Evolutionary conservation across 2,888 invertebrate genomes (phyloP), one percentile per base, ranked within the genome.

Genomic region (Drosophila testacea): DNA sequence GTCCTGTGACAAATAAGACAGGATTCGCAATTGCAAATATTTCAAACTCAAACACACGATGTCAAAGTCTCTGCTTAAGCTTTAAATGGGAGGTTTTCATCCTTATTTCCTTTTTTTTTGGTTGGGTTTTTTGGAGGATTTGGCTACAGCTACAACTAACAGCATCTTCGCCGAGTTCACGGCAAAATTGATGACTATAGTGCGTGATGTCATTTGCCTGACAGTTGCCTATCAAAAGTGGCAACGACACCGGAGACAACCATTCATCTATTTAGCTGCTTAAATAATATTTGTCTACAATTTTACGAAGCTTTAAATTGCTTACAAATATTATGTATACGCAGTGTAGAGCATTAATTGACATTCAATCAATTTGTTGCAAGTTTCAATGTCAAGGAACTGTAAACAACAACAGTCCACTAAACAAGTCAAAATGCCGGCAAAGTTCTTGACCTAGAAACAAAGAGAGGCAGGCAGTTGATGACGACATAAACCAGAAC

Each of bases 361-460:
- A 6, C 22, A n/a, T 9, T 6, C n/a, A 6, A n/a, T 46, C n/a
- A 46, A 4, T 28, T 11, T 28, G 22, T 16, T 28, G 46, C 11
- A 11, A n/a, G 16, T 41, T 54, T 54, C 39, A 54, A 54, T 38
- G 47, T 16, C 28, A 39, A 5, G 28, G 47, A 11, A 11, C 59
- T 48, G 61, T 30, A 67, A 65, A 42, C 55, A 38, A 46, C 54
- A 62, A 27, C 22, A 27, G 56, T 36, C 30, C 46, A 52, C 41
- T 51, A 54, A 59, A 62, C 60, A 60, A 81, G 64, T 68, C 72
- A 42, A 52, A 73, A 71, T 61, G 76, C 78, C 79, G 73, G 75
- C 56, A 79, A 85, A 90, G 90, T 90, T 91, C 90, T 90, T 91
- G 91, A 91, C 91, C 91, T 91, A 91, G 89, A 91, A 90, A 89